These are phyloP conservation scores for Chalcosyrphus nemorum DNA, from an alignment of 2,888 invertebrate genomes.

Conservation along the genomic window DNA sequence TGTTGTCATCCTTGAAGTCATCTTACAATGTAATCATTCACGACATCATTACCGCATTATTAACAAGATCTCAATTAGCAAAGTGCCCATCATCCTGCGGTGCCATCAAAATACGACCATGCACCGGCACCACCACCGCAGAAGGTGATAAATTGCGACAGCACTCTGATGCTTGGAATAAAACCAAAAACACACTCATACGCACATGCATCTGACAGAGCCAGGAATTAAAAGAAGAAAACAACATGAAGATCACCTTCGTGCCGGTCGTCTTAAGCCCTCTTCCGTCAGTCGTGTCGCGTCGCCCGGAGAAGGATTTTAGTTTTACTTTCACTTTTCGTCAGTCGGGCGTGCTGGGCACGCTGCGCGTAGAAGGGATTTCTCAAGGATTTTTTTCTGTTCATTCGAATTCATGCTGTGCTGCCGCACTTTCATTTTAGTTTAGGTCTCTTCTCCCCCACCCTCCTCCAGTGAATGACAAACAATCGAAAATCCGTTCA, in stretches of 20 bases:
- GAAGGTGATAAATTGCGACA: constrained; percentile 75
- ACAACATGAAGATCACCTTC: constrained; percentile 74
- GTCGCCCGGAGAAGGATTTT: constrained; percentile 48
- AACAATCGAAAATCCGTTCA: constrained; percentile 70
- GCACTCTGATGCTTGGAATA: constrained; percentile 38
- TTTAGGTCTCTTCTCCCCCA: background rate
- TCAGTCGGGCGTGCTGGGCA: constrained; percentile 42
- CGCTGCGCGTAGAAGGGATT: constrained; percentile 39
- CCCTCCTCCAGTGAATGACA: constrained; percentile 52
- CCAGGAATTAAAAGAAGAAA: constrained; percentile 29
- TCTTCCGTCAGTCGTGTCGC: background rate
- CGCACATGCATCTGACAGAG: background rate
- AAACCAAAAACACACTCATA: constrained; percentile 18
- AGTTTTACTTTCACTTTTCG: constrained; percentile 73
- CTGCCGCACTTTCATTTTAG: constrained; percentile 64
- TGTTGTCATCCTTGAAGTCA: constrained; percentile 64
- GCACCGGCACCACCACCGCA: constrained; percentile 45
- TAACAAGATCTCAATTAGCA: constrained; percentile 74
- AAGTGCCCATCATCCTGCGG: constrained; percentile 73
- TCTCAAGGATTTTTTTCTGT: constrained; percentile 59
- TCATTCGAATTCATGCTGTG: background rate
- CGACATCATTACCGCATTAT: constrained; percentile 71
- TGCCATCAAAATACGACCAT: constrained; percentile 59
- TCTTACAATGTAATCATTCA: constrained; percentile 68
- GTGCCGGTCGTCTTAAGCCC: constrained; percentile 56